These are phyloP conservation scores for Drosophila micromelanica DNA, from an alignment of 1,140 invertebrate species.

Conservation along the genomic window DNA sequence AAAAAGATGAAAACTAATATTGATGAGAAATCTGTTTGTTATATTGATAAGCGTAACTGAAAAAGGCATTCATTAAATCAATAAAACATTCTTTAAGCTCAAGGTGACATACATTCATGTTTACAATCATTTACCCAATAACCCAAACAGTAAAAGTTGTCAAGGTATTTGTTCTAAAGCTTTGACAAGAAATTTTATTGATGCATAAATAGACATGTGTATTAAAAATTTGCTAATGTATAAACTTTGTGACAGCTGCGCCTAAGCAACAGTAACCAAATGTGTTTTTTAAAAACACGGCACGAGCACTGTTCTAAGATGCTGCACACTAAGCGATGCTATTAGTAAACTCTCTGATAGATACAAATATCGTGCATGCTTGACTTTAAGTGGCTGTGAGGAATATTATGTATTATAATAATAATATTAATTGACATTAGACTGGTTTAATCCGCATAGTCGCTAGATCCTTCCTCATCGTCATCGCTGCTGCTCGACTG, in stretches of 20 bases:
- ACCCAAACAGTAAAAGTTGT: neutral
- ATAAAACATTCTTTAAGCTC: constrained; percentile 78
- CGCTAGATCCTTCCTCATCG: constrained; percentile 84
- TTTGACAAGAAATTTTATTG: constrained; percentile 52
- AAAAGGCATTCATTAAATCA: constrained; percentile 79
- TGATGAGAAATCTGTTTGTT: constrained; percentile 81
- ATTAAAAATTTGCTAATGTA: constrained; percentile 34
- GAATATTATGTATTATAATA: constrained; percentile 19
- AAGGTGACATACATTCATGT: constrained; percentile 28
- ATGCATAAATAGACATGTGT: constrained; percentile 31
- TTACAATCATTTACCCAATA: neutral
- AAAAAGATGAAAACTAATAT: constrained; percentile 58
- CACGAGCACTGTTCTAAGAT: constrained; percentile 1
- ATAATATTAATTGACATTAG: constrained; percentile 31
- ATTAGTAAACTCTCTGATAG: constrained; percentile 14
- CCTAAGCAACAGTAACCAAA: constrained; percentile 49
- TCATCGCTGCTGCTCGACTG: constrained; percentile 82
- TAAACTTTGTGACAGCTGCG: constrained; percentile 61
- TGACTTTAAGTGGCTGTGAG: constrained; percentile 20
- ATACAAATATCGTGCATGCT: constrained; percentile 16
- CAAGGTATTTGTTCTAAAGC: constrained; percentile 50
- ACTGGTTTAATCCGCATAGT: constrained; percentile 80
- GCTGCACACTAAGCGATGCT: constrained; percentile 22
- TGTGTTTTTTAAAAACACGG: constrained; percentile 33
- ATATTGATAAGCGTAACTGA: constrained; percentile 79